These are phyloP conservation scores for Cheilosia variabilis DNA, from an alignment of 2,888 invertebrate genomes.

Conservation along the genomic window DNA sequence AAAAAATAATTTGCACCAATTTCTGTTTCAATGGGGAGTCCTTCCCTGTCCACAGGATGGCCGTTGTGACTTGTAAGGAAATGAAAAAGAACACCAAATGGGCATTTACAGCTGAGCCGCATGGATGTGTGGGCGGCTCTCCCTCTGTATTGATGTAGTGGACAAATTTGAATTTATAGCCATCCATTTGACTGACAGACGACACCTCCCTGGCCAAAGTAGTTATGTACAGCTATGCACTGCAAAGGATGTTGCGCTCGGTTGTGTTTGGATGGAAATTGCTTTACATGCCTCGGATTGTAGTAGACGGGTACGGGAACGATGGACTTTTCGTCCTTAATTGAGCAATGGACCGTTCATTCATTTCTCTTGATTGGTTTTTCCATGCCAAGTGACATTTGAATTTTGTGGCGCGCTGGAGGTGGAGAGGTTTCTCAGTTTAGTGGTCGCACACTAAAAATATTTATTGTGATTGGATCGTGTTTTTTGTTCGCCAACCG, in stretches of 20 bases:
- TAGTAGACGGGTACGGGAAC: background rate
- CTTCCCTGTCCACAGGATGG: too few relatives aligned
- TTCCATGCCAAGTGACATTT: constrained; percentile 63
- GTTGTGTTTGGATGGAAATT: constrained; percentile 44
- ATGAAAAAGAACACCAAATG: constrained; percentile 33
- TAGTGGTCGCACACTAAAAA: constrained; percentile 49
- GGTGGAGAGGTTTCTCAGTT: background rate
- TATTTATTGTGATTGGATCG: constrained; percentile 67
- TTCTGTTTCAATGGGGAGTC: constrained; percentile 56
- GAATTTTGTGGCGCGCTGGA: constrained; percentile 7
- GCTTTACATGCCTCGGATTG: constrained; percentile 46
- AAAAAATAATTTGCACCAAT: constrained; percentile 73
- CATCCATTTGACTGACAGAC: constrained; percentile 63
- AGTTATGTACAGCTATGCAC: constrained; percentile 38
- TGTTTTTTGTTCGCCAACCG: background rate
- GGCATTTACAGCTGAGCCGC: constrained; percentile 37
- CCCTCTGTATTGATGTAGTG: constrained; percentile 40
- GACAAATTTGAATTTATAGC: constrained; percentile 70
- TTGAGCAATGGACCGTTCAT: constrained; percentile 74
- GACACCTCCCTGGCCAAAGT: constrained; percentile 59
- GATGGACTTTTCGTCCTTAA: constrained; percentile 59
- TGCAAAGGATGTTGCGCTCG: constrained; percentile 14
- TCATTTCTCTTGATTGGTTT: constrained; percentile 73
- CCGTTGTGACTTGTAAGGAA: too few relatives aligned
- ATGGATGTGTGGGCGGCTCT: constrained; percentile 22